Evolutionary conservation across 1,140 invertebrate genomes (phyloP), one percentile per base, ranked within the genome.

Genomic region (Drosophila baimaii): DNA sequence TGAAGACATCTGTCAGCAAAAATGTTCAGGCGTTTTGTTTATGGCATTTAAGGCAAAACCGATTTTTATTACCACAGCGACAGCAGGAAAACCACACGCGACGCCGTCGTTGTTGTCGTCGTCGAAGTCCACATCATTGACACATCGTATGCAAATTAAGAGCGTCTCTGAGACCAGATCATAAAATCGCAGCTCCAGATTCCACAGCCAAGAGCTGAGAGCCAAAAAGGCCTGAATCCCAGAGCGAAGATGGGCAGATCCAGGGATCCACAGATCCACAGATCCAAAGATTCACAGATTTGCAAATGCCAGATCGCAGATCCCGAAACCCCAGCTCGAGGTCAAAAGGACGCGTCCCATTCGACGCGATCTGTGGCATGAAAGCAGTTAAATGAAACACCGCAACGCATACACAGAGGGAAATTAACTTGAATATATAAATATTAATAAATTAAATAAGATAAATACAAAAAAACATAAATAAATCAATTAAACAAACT

Each of bases 1-100:
- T 91, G 90, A 91, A 91, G 90, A 91, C 90, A 91, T 91, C 89
- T 91, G 90, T 90, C 90, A 90, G 81, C 88, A 71, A 84, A 89
- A 91, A 90, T 90, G 83, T 79, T 89, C 80, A 78, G 84, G 84
- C 84, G 84, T 89, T 89, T 89, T 89, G 84, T 89, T 89, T 89
- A 89, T 89, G 80, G 84, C 80, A 84, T 84, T 89, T 88, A 88
- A 83, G 68, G 86, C 86, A 90, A 90, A 86, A 80, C 79, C 81
- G 84, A 91, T 91, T 84, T 91, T 91, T 91, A 91, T 86, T 89
- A 90, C 89, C 89, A 65, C 81, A 85, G 61, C 46, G 81, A 83
- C 69, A 85, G 39, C 68, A 73, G 61, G 56, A 75, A 81, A 81
- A 71, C 80, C 84, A 90, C 83, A 82, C 85, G 85, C 85, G 84